phyloP scores from a whole-genome alignment of 1,140 invertebrate species.

The Heliconius congener region DNA sequence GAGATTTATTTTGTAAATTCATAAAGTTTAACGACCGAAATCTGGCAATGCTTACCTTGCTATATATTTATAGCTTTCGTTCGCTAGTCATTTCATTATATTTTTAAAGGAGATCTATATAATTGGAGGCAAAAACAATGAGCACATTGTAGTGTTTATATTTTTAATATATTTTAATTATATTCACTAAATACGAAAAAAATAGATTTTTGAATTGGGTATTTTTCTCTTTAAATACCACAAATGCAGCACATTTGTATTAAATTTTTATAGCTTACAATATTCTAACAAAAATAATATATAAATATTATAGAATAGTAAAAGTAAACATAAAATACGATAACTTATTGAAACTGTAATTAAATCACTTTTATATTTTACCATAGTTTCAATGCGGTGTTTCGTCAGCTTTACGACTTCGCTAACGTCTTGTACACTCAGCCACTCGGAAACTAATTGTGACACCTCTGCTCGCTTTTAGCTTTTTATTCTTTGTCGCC shows the following conservation, averaged over 20 bases:
- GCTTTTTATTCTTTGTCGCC: slow-evolving; percentile 17
- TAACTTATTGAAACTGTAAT: too few relatives aligned
- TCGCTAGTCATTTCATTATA: background rate
- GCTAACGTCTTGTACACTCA: slow-evolving; percentile 20
- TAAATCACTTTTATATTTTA: background rate
- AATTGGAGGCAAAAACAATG: too few relatives aligned
- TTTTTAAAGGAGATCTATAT: background rate
- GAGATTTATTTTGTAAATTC: slow-evolving; percentile 40
- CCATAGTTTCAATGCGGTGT: background rate
- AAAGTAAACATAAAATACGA: too few relatives aligned
- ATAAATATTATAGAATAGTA: too few relatives aligned
- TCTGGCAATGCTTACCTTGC: background rate
- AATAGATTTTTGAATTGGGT: too few relatives aligned
- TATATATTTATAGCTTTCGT: background rate
- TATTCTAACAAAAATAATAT: too few relatives aligned
- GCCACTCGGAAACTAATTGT: slow-evolving; percentile 28
- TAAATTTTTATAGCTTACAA: too few relatives aligned
- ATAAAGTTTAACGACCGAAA: slow-evolving; percentile 37
- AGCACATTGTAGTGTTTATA: too few relatives aligned
- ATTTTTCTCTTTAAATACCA: too few relatives aligned
- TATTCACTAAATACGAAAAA: too few relatives aligned
- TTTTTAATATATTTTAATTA: too few relatives aligned
- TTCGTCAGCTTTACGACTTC: slow-evolving; percentile 2
- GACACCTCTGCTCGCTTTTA: slow-evolving; percentile 22
- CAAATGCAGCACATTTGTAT: too few relatives aligned